phyloP scores from a whole-genome alignment of 2,888 invertebrate genomes.

The Xestia sexstrigata region DNA sequence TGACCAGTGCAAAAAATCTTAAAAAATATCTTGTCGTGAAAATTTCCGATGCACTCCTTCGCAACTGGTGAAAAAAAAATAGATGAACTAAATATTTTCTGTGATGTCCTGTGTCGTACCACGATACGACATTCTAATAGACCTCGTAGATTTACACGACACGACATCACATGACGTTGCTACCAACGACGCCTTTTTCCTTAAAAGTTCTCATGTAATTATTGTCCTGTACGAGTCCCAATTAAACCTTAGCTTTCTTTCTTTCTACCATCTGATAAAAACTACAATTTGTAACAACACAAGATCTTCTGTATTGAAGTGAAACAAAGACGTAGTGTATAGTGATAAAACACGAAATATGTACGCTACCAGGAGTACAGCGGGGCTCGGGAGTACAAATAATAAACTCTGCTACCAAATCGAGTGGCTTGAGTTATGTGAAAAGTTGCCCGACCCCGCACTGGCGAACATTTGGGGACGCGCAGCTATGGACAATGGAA shows the following conservation, averaged over 20 bases:
- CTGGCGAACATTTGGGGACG: conserved; percentile 74
- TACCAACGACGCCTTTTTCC: too few species aligned
- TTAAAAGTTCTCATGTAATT: too few species aligned
- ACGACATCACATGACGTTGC: too few species aligned
- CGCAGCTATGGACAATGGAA: conserved; percentile 72
- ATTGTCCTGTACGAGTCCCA: not conserved
- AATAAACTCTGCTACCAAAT: conserved; percentile 88
- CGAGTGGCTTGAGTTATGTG: conserved; percentile 89
- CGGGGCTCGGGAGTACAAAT: conserved; percentile 82
- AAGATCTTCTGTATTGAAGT: conserved; percentile 63
- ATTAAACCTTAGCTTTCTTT: not conserved
- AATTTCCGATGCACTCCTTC: not conserved
- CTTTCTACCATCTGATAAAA: not conserved
- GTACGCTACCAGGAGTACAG: conserved; percentile 64
- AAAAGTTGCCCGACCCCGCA: conserved; percentile 84
- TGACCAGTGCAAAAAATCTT: too few species aligned
- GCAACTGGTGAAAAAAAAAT: too few species aligned
- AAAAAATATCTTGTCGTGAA: not conserved
- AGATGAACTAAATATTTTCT: not conserved
- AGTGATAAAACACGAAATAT: conserved; percentile 81
- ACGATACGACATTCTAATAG: not conserved
- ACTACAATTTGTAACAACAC: conserved; percentile 54
- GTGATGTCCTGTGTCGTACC: not conserved
- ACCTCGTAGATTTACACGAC: not conserved
- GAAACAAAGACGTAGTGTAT: conserved; percentile 77